Base-by-base conservation (phyloP, 2,113 vertebrate species). In the Gambusia affinis region DNA sequence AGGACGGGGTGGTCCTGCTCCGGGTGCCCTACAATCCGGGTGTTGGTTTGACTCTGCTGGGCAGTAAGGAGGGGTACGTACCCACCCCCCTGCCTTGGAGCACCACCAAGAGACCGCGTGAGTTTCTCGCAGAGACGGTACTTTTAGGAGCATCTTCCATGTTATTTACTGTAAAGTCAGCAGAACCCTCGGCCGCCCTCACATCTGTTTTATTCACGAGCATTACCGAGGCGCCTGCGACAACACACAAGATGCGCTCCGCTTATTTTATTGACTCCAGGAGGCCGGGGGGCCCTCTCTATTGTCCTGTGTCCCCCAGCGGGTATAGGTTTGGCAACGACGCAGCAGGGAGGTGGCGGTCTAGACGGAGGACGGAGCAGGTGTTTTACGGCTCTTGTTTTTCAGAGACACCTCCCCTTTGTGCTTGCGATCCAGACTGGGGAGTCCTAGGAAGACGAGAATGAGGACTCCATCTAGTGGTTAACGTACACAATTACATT, bases 51-150 rank as follows among this genome's bases (percentile, higher is more conserved):
- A 97, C 96, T 12, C 92, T 99, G 1, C 87, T 96, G 74, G 96
- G 96, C 0, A 92, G 89, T 87, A 96, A 95, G 93, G 95, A 95
- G 68, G 97, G 96, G 75, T 99, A 97, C 29, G 85, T 97, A n/a
- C 91, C 96, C 90, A 94, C 92, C 22, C 93, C 95, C 17, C 91
- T 98, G 84, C 96, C 96, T 47, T 99, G 97, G 97, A 97, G 94
- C 90, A 96, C 95, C 29, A 84, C 87, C 65, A 97, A 93, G 88
- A 97, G 97, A 94, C 97, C 97, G 75, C 95, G 97, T 99, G 92
- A 91, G 78, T 70, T 8, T 8, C 7, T 35, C 24, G 65, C 12
- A 24, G 22, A 35, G n/a, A n/a, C 19, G 4, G 8, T 37, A 44
- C 42, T 8, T 8, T 35, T 19, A 24, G 10, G 33, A 66, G 3